phyloP scores from a whole-genome alignment of 2,113 vertebrate genomes.

The Epinephelus fuscoguttatus region DNA sequence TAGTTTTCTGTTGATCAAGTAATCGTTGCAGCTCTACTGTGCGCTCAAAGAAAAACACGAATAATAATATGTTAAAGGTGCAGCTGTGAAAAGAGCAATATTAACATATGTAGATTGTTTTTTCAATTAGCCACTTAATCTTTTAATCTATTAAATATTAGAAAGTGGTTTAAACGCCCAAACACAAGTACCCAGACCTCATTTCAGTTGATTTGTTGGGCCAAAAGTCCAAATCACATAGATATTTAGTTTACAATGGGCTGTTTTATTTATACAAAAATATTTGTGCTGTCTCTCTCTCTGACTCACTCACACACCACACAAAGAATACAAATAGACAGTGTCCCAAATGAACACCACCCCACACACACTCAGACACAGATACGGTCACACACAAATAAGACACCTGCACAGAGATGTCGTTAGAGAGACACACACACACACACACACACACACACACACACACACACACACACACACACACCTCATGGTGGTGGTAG shows the following conservation, averaged over 20 bases:
- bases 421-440: neutral
- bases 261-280: neutral
- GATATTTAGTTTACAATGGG: neutral
- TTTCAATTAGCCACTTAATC: neutral
- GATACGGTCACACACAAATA: slow-evolving; percentile 27
- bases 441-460: no score
- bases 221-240: neutral
- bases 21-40: no score
- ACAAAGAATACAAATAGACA: neutral
- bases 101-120: neutral
- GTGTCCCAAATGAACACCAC: neutral
- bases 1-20: no score
- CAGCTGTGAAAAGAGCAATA: neutral
- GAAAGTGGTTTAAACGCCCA: neutral
- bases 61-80: neutral
- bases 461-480: slow-evolving; percentile 43
- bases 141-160: neutral
- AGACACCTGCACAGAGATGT: slow-evolving; percentile 54
- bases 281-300: neutral
- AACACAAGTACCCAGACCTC: neutral
- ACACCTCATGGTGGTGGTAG: slow-evolving; percentile 62
- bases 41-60: neutral
- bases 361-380: slow-evolving; percentile 32
- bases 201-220: neutral
- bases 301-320: neutral